Base-by-base conservation (phyloP, 2,888 invertebrate species). In the Pteria penguin region DNA sequence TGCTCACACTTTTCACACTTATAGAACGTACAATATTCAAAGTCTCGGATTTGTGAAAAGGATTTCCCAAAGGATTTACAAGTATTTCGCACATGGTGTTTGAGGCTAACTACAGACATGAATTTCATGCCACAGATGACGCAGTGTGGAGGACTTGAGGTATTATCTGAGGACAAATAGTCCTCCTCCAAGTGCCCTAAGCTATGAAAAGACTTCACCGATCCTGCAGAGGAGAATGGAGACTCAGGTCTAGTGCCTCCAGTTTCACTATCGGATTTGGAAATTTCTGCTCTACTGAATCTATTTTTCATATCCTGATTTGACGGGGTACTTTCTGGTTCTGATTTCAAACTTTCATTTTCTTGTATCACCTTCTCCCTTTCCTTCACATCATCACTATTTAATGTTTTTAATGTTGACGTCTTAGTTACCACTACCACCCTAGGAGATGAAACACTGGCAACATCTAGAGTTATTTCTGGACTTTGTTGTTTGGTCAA, bases 61-160 rank as follows among this genome's bases (percentile, higher is more conserved):
- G 27, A 22, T 54, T 14, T 52, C 14, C 45, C 29, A 8, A 31
- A n/a, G n/a, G 72, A 65, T 18, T 57, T 54, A 36, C 72, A 72
- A 26, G 55, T 57, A 27, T 63, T 72, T 65, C 57, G 31, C 4
- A 72, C 65, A 57, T 72, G 72, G 57, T 65, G 36, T 33, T 65
- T 72, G 4, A 72, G 33, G 54, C 72, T 72, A 8, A 65, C 32
- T n/a, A 72, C 72, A 5, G 72, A 65, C 24, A 27, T 33, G 54
- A 72, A 72, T 33, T 5, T 18, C n/a, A 54, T 72, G n/a, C 55
- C 45, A 65, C 72, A 72, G 32, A 72, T 72, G n/a, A 72, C 33
- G 45, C 72, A 72, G 5, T 57, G 57, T n/a, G 57, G 62, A n/a
- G 8, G 18, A n/a, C 29, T 57, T 57, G 55, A 29, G 11, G 22